These are phyloP conservation scores for Probosciger aterrimus DNA, from an alignment of 2,113 vertebrate genomes.

Conservation along the genomic window DNA sequence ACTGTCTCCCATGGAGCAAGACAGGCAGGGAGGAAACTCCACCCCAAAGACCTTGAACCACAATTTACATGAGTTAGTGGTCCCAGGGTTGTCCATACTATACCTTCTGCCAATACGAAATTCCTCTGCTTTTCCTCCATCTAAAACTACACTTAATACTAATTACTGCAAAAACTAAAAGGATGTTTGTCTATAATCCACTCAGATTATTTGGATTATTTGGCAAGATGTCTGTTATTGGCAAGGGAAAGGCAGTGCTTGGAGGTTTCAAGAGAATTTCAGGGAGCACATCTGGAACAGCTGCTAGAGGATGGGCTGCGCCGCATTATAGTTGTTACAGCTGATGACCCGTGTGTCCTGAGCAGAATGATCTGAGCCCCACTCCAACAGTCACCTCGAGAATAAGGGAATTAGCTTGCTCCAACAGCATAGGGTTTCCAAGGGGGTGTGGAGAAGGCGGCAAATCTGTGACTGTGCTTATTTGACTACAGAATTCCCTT, in stretches of 20 bases:
- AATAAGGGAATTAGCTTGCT: background rate
- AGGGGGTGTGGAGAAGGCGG: background rate
- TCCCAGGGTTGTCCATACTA: background rate
- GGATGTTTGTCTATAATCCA: background rate
- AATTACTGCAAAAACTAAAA: background rate
- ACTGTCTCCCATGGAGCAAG: background rate
- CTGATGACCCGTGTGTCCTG: background rate
- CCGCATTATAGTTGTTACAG: rapidly evolving
- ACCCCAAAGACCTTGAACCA: background rate
- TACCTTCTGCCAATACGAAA: background rate
- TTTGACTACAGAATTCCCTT: background rate
- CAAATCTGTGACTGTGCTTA: background rate
- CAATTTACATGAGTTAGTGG: background rate
- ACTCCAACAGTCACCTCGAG: background rate
- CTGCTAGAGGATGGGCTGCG: background rate
- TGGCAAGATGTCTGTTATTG: background rate
- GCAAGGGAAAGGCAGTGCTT: background rate
- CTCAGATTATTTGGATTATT: background rate
- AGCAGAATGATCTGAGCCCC: background rate
- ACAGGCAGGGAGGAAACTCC: background rate
- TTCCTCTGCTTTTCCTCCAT: background rate
- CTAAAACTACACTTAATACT: background rate
- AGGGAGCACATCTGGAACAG: background rate
- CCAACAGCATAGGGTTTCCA: background rate
- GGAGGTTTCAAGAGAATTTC: background rate